Percentiles rank a stretch among this genome's conserved stretches.
Conservation (phyloP, 2,113 vertebrate species). For the Melanerpes aurifrons region DNA sequence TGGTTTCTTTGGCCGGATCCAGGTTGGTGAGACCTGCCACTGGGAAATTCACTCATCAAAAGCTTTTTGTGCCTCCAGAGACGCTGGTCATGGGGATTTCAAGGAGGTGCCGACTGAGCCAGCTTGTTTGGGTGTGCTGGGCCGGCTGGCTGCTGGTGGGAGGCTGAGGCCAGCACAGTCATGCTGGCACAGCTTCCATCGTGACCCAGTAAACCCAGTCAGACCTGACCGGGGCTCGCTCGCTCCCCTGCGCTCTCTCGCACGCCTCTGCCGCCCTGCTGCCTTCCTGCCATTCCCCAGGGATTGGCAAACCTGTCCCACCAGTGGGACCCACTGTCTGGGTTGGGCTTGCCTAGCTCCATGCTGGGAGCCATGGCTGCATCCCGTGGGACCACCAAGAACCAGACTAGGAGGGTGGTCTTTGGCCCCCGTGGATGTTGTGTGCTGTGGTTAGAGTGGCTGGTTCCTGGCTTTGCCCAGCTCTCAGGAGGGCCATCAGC, state of each 20-base stretch:
- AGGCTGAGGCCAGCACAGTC: constrained; percentile 47
- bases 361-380: fast-evolving
- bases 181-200: neutral
- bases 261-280: neutral
- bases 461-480: neutral
- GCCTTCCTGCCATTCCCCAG: neutral
- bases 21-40: neutral
- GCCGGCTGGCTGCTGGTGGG: neutral
- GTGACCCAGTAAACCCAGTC: constrained; percentile 67
- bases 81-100: neutral
- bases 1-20: neutral
- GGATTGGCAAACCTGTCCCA: neutral
- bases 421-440: neutral
- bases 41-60: neutral
- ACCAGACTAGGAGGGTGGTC: neutral
- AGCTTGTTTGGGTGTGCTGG: constrained; percentile 51
- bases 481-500: fast-evolving
- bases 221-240: constrained; percentile 25
- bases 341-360: fast-evolving
- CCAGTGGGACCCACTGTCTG: neutral
- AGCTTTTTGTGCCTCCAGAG: neutral
- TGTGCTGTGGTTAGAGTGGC: fast-evolving
- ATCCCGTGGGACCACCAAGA: fast-evolving
- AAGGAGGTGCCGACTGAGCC: constrained; percentile 25
- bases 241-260: neutral